phyloP scores from a whole-genome alignment of 2,888 invertebrate species.

The Limulus polyphemus region DNA sequence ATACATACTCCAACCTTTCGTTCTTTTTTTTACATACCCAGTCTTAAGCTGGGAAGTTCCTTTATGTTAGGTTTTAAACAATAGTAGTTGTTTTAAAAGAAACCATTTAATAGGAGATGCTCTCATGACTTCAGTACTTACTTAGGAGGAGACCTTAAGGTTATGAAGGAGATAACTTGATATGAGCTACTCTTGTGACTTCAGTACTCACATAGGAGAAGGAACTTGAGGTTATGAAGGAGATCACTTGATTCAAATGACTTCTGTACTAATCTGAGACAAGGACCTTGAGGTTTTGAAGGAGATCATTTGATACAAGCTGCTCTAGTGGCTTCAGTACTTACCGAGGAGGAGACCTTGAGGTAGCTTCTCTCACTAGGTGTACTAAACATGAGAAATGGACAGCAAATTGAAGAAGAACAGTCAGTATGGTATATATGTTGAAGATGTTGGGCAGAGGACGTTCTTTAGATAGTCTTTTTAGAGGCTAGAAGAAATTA shows the following conservation, averaged over 20 bases:
- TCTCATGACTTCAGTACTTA: constrained; percentile 8
- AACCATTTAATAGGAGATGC: too few species aligned
- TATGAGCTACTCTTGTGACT: too few species aligned
- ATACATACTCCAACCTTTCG: too few species aligned
- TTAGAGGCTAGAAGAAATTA: constrained; percentile 54
- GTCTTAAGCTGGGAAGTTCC: too few species aligned
- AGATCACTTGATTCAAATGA: too few species aligned
- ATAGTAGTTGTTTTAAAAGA: too few species aligned
- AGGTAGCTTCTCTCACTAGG: constrained; percentile 66
- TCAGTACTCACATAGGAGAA: constrained; percentile 40
- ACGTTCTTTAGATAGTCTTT: constrained; percentile 78
- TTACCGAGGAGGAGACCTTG: constrained; percentile 48
- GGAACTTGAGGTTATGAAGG: constrained; percentile 53
- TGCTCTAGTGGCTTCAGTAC: not conserved
- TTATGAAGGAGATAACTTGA: too few species aligned
- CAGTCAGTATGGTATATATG: constrained; percentile 88
- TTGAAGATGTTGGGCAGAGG: constrained; percentile 99
- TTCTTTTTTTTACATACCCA: too few species aligned
- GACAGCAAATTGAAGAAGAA: constrained; percentile 82
- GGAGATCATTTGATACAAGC: too few species aligned
- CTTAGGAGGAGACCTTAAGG: constrained; percentile 50
- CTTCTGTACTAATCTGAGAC: too few species aligned
- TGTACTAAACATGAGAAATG: constrained; percentile 85
- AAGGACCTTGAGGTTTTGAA: too few species aligned
- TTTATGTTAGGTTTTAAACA: too few species aligned